Evolutionary conservation across 2,113 vertebrate species (phyloP).

Genomic region (Toxotes jaculatrix): DNA sequence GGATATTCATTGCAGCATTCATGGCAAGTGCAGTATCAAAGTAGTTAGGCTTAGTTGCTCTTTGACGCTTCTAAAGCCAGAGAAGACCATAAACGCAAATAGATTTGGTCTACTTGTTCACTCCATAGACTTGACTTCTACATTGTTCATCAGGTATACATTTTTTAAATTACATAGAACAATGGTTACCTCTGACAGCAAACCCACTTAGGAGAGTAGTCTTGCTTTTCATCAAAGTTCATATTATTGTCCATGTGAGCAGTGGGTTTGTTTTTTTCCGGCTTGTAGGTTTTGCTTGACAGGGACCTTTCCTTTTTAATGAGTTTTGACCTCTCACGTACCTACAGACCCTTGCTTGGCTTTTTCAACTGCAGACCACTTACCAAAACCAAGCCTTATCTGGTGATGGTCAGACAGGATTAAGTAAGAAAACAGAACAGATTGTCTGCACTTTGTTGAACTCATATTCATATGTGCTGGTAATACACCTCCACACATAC

Average conservation of each 20-base stretch:
- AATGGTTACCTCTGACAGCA: not conserved
- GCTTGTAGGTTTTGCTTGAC: not conserved
- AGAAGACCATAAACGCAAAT: not conserved
- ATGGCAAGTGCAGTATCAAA: not conserved
- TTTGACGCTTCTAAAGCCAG: not conserved
- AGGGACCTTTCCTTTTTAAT: not conserved
- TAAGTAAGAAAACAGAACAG: not conserved
- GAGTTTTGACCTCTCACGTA: not conserved
- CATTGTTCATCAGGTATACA: not conserved
- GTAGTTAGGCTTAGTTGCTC: not conserved
- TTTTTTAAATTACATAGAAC: not conserved
- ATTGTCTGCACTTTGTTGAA: not conserved
- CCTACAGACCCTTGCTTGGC: not conserved
- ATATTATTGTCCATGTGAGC: not conserved
- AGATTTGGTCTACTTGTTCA: not conserved
- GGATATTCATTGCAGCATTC: not conserved
- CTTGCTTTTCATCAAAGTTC: not conserved
- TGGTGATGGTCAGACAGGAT: slow-evolving; percentile 7
- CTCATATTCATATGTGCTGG: slow-evolving; percentile 12
- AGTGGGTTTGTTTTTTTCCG: not conserved
- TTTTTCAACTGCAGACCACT: not conserved
- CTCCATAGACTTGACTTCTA: not conserved
- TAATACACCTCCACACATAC: not conserved
- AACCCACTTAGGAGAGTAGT: not conserved
- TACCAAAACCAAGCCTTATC: not conserved